Conservation (phyloP, 2,797 vertebrate genomes). For the Dryobates pubescens region DNA sequence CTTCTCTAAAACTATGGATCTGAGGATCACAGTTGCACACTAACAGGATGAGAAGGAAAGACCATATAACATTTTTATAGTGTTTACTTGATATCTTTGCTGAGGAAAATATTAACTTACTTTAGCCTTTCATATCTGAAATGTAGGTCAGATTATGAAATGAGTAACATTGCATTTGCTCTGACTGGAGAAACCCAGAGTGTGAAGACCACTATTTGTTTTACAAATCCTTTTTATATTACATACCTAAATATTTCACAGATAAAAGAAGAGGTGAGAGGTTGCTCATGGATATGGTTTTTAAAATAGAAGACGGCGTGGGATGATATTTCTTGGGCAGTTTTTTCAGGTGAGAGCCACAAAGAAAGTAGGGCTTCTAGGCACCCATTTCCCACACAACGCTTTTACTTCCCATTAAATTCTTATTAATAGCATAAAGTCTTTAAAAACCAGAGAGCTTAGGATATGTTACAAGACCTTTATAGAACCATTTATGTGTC, state of each 20-base stretch:
- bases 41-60: background rate
- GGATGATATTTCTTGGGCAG: slow-evolving; percentile 40
- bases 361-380: slow-evolving; percentile 13
- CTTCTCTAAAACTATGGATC: background rate
- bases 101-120: slow-evolving; percentile 43
- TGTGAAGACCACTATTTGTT: slow-evolving; percentile 39
- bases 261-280: slow-evolving; percentile 29
- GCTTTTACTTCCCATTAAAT: slow-evolving; percentile 49
- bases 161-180: slow-evolving; percentile 25
- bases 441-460: slow-evolving; percentile 52
- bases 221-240: slow-evolving; percentile 61
- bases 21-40: background rate
- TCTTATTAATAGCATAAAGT: slow-evolving; percentile 65
- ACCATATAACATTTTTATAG: background rate
- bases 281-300: background rate
- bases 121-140: slow-evolving; percentile 33
- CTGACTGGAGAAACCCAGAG: slow-evolving; percentile 31
- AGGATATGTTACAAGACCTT: slow-evolving; percentile 64
- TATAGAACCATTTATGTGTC: slow-evolving; percentile 64
- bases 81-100: background rate
- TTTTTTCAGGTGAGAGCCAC: background rate
- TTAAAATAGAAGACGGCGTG: slow-evolving; percentile 34
- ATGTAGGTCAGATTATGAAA: slow-evolving; percentile 23
- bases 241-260: slow-evolving; percentile 61
- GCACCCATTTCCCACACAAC: background rate